These are phyloP conservation scores for Heliothis subflexa DNA, from an alignment of 1,140 invertebrate species.

Conservation along the genomic window DNA sequence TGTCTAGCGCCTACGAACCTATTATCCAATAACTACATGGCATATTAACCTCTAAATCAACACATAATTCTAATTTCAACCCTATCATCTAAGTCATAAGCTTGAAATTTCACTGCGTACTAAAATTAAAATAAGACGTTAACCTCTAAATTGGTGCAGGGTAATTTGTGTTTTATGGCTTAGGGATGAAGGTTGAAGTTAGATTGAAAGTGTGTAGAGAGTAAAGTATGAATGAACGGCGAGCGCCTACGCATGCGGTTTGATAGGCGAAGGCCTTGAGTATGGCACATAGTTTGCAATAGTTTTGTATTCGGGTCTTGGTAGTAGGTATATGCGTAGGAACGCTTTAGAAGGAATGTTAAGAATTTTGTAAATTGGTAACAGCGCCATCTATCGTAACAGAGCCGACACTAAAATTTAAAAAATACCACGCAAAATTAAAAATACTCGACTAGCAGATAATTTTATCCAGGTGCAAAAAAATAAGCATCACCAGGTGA, in stretches of 20 bases:
- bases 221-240: slow-evolving; percentile 40
- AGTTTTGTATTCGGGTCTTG: slow-evolving; percentile 1
- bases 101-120: background rate
- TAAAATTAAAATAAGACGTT: slow-evolving; percentile 10
- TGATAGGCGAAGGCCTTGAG: slow-evolving; percentile 51
- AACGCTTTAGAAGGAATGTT: too few relatives aligned
- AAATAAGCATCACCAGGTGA: too few relatives aligned
- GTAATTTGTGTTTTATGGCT: background rate
- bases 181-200: background rate
- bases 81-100: background rate
- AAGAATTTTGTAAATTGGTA: too few relatives aligned
- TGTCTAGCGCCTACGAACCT: slow-evolving; percentile 56
- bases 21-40: slow-evolving; percentile 57
- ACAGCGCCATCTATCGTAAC: too few relatives aligned
- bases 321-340: too few relatives aligned
- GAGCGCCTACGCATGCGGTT: slow-evolving; percentile 43
- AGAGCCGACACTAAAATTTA: too few relatives aligned
- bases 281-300: slow-evolving; percentile 27
- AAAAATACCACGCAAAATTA: too few relatives aligned
- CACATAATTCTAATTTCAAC: slow-evolving; percentile 35
- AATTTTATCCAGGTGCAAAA: too few relatives aligned
- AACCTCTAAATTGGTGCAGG: background rate
- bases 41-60: slow-evolving; percentile 44
- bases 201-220: slow-evolving; percentile 5
- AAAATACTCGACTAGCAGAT: too few relatives aligned